Evolutionary conservation across 1,140 invertebrate genomes (phyloP), one percentile per base, ranked within the genome.

Genomic region (Hylaeus anthracinus): DNA sequence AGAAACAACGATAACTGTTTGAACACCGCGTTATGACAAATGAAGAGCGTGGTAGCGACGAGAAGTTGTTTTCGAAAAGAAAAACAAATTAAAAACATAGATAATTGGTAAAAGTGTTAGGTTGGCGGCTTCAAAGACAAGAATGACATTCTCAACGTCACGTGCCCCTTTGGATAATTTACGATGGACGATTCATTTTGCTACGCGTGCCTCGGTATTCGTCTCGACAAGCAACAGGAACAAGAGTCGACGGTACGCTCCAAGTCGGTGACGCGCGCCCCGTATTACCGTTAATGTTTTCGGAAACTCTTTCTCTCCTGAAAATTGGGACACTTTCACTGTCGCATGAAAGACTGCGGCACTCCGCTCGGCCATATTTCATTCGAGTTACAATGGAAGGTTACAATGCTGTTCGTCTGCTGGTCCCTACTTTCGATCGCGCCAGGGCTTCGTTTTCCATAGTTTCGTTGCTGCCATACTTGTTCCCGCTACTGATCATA

Each of bases 241-340:
- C 0, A 26, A 53, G 61, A 48, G 39, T 66, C 77, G 63, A 80
- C 72, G 37, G 55, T 15, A 39, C 45, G 12, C 37, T 71, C 56
- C 55, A 60, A 48, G 65, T 81, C 55, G 70, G 84, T 75, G 61
- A 69, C 79, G 77, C 41, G 72, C 66, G 43, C 45, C 14, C 12
- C 48, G 61, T 48, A 67, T 69, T 82, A 74, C 56, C 69, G 61
- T 72, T 58, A 58, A 77, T 69, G 58, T 79, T 81, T 41, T 69
- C 79, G 73, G 72, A 65, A 85, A 78, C 83, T 85, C 84, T 82
- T 79, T 85, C 76, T 70, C 48, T 70, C 51, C 61, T 60, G 5
- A 70, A 83, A 86, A 86, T 86, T 86, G 26, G 85, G 84, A 86
- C 85, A 86, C 85, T 86, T 86, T 86, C 85, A 86, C 85, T 86